phyloP scores from a whole-genome alignment of 2,888 invertebrate species.

The Odontocolon sp. region DNA sequence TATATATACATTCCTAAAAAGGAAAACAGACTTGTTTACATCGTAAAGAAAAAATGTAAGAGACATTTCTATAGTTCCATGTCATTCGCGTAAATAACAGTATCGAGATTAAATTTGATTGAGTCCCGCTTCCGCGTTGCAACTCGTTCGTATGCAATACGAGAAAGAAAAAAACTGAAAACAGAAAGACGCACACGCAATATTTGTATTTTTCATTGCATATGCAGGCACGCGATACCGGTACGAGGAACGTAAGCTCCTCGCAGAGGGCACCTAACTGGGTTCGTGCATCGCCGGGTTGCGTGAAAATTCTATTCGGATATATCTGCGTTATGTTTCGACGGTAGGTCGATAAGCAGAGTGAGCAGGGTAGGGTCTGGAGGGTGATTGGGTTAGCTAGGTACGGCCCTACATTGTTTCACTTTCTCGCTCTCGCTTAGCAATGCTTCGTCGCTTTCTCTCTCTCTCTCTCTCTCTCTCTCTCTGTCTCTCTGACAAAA shows the following conservation, averaged over 20 bases:
- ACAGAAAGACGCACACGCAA: too few species aligned
- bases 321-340: conserved; percentile 29
- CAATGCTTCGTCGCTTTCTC: conserved; percentile 19
- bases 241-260: not conserved
- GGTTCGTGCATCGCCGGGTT: conserved; percentile 30
- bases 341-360: conserved; percentile 50
- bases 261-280: not conserved
- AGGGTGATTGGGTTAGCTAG: conserved; percentile 42
- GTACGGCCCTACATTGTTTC: conserved; percentile 54
- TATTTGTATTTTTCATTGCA: too few species aligned
- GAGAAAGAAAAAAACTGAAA: too few species aligned
- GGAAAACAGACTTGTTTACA: too few species aligned
- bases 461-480: not conserved
- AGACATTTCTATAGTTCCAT: too few species aligned
- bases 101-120: too few species aligned
- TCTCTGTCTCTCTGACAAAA: not conserved
- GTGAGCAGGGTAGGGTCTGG: not conserved
- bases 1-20: not conserved
- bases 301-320: conserved; percentile 34
- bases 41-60: not conserved
- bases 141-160: too few species aligned
- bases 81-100: too few species aligned
- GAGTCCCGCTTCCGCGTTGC: too few species aligned
- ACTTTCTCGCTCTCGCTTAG: conserved; percentile 36
- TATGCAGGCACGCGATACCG: not conserved